phyloP scores from a whole-genome alignment of 2,113 vertebrate genomes.

The Montifringilla adamsi region DNA sequence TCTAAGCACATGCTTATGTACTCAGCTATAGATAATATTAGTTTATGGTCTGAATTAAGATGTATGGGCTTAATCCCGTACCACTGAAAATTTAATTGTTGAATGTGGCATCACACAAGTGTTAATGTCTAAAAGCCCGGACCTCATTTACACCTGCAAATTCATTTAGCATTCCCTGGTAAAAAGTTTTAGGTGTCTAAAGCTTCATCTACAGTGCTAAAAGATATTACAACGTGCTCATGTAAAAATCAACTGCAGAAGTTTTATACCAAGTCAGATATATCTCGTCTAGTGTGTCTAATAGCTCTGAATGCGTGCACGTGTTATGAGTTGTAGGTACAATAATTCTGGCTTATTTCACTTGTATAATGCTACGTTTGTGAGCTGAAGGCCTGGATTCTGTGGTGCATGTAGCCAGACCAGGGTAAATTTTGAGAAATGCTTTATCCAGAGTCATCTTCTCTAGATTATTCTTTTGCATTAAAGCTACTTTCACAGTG shows the following conservation, averaged over 20 bases:
- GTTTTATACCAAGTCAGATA: neutral
- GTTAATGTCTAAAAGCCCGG: neutral
- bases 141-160: neutral
- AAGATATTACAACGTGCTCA: neutral
- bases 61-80: neutral
- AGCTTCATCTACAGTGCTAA: neutral
- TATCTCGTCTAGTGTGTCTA: neutral
- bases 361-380: accelerated
- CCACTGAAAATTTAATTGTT: neutral
- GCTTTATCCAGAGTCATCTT: neutral
- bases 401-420: neutral
- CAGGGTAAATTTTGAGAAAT: neutral
- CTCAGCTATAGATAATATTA: neutral
- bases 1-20: neutral
- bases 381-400: neutral
- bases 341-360: neutral
- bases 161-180: neutral
- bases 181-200: neutral
- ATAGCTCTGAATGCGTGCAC: neutral
- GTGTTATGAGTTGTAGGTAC: neutral
- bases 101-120: neutral
- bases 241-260: neutral
- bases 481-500: neutral
- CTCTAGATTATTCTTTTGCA: neutral
- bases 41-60: neutral